A percentile compares a stretch with the other conserved stretches of the same genome.
These are phyloP conservation scores for Catocala nupta DNA, from an alignment of 2,888 invertebrate species.

Conservation along the genomic window DNA sequence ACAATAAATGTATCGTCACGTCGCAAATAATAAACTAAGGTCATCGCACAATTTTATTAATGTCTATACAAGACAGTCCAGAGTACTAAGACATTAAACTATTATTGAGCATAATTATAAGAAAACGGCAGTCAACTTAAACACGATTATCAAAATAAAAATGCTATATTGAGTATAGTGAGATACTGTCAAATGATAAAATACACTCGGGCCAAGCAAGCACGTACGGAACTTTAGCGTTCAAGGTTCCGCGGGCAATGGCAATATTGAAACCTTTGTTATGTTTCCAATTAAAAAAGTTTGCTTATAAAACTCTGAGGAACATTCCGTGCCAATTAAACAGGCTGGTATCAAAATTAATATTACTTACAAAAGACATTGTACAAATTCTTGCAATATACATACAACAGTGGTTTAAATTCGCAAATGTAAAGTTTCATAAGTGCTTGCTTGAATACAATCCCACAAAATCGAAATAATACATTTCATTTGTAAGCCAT, in stretches of 20 bases:
- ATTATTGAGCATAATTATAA: slow-evolving; percentile 85
- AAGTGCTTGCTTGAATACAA: slow-evolving; percentile 48
- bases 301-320: slow-evolving; percentile 24
- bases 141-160: slow-evolving; percentile 70
- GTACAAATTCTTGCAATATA: slow-evolving; percentile 19
- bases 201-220: slow-evolving; percentile 47
- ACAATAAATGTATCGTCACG: slow-evolving; percentile 53
- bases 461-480: slow-evolving; percentile 50
- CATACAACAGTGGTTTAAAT: slow-evolving; percentile 9
- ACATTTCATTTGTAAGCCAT: slow-evolving; percentile 56
- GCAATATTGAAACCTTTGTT: slow-evolving; percentile 37
- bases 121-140: slow-evolving; percentile 83
- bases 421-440: slow-evolving; percentile 38
- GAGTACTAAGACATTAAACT: slow-evolving; percentile 69
- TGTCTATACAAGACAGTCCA: slow-evolving; percentile 64
- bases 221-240: slow-evolving; percentile 49
- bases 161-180: slow-evolving; percentile 82
- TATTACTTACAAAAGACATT: slow-evolving; percentile 15
- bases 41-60: slow-evolving; percentile 69
- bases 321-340: slow-evolving; percentile 18
- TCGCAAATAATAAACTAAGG: slow-evolving; percentile 71
- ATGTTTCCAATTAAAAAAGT: slow-evolving; percentile 19
- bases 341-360: slow-evolving; percentile 21
- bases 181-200: slow-evolving; percentile 72
- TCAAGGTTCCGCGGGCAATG: slow-evolving; percentile 26